These are phyloP conservation scores for Metacarcinus magister DNA, from an alignment of 2,888 invertebrate genomes.

Conservation along the genomic window DNA sequence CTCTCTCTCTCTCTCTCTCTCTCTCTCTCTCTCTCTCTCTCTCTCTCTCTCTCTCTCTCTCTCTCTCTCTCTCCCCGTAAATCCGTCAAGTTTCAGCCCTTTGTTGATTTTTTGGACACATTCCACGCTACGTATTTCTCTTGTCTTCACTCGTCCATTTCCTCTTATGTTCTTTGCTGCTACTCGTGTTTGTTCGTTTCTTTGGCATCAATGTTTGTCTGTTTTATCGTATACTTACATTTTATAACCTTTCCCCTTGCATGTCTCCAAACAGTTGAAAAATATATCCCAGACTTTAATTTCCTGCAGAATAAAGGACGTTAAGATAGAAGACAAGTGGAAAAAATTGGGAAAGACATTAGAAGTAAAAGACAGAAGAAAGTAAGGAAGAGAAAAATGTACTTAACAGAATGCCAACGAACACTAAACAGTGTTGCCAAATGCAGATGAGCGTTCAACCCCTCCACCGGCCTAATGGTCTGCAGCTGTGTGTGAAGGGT, in stretches of 20 bases:
- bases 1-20: slow-evolving; percentile 3
- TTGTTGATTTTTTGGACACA: neutral
- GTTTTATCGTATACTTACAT: no score
- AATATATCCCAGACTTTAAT: no score
- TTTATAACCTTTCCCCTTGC: no score
- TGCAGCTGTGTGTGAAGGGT: slow-evolving; percentile 45
- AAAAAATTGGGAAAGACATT: neutral
- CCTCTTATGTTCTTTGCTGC: neutral
- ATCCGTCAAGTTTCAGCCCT: neutral
- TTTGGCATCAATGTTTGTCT: neutral
- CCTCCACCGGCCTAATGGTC: slow-evolving; percentile 5
- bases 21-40: slow-evolving; percentile 26
- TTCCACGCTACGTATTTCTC: neutral
- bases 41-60: slow-evolving; percentile 26
- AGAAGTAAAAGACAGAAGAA: neutral
- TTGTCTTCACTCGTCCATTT: neutral
- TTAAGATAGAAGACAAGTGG: neutral
- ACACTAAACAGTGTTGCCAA: slow-evolving; percentile 27
- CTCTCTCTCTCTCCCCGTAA: slow-evolving; percentile 26
- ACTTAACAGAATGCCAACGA: neutral
- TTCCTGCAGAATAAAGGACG: no score
- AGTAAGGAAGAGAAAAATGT: neutral
- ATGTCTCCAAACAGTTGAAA: no score
- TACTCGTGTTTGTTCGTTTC: neutral
- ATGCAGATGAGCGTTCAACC: slow-evolving; percentile 41